Base-by-base conservation (phyloP, 2,888 invertebrate species). In the Bibio marci region DNA sequence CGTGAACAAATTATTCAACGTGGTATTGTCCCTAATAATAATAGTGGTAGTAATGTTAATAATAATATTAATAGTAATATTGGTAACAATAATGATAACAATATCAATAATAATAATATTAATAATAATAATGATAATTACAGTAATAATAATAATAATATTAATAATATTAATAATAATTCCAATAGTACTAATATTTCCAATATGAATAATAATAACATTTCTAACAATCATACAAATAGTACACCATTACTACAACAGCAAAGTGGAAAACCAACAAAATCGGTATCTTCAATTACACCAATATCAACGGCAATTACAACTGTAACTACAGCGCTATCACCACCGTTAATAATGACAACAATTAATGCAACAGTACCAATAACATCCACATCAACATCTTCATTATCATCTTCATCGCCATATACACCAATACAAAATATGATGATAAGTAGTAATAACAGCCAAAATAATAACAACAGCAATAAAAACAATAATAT, bases 1-100 rank as follows among this genome's bases (percentile, higher is more conserved):
- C 70, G 71, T 26, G 64, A 76, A 22, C 69, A 70, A 38, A 70
- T 70, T 52, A 50, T 53, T 14, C 51, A 49, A 38, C 54, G 51
- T 33, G 49, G 47, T 12, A 2, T 18, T 30, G 43, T 28, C 27
- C 31, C 28, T 40, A 30, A 32, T n/a, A n/a, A 10, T n/a, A 15
- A 19, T 19, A 18, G 7, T 18, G 18, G 12, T 13, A 26, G 13
- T 12, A 13, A 5, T 6, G 12, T 15, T n/a, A 18, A 3, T 13
- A 39, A 13, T 11, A 18, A 37, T 4, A 30, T 12, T 7, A 13
- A 12, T 13, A 15, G 18, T n/a, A 15, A 19, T 19, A 18, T 8
- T 18, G 18, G 12, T 13, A 26, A 13, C 30, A 13, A 5, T 6
- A 30, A 27, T n/a, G 17, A 3, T 13, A 39, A 13, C 14, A 18